Conservation (phyloP, 2,113 vertebrate genomes). For the Danio rerio region DNA sequence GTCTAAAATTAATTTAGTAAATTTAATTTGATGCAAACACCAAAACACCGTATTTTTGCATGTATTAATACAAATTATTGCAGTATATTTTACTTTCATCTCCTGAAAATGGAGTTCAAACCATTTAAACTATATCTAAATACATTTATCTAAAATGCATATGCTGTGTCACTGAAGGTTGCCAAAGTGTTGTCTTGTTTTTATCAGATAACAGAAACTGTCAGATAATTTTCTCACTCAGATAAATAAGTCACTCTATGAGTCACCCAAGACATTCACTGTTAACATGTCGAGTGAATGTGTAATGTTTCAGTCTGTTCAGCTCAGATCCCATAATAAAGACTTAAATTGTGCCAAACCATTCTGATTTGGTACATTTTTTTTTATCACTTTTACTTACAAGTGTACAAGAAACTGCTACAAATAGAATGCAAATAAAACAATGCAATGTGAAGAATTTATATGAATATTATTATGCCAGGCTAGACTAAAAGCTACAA, state of each 20-base stretch:
- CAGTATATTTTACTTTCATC: too few relatives aligned
- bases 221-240: not conserved
- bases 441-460: too few relatives aligned
- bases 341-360: too few relatives aligned
- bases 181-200: constrained; percentile 16
- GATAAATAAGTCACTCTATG: not conserved
- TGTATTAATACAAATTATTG: too few relatives aligned
- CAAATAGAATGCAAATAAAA: not conserved
- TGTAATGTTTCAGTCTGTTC: not conserved
- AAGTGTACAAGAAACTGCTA: not conserved
- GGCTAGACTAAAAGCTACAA: not conserved
- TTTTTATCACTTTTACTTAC: not conserved
- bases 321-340: not conserved
- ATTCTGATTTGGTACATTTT: too few relatives aligned
- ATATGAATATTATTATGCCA: too few relatives aligned
- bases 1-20: too few relatives aligned
- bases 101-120: too few relatives aligned
- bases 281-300: constrained; percentile 12
- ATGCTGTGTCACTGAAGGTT: constrained; percentile 27
- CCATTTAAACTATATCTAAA: too few relatives aligned
- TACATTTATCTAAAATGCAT: not conserved
- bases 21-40: too few relatives aligned
- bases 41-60: too few relatives aligned
- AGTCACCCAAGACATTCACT: not conserved
- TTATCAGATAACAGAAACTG: not conserved